These are phyloP conservation scores for Lordiphosa mommai DNA, from an alignment of 1,140 invertebrate genomes.

Conservation along the genomic window DNA sequence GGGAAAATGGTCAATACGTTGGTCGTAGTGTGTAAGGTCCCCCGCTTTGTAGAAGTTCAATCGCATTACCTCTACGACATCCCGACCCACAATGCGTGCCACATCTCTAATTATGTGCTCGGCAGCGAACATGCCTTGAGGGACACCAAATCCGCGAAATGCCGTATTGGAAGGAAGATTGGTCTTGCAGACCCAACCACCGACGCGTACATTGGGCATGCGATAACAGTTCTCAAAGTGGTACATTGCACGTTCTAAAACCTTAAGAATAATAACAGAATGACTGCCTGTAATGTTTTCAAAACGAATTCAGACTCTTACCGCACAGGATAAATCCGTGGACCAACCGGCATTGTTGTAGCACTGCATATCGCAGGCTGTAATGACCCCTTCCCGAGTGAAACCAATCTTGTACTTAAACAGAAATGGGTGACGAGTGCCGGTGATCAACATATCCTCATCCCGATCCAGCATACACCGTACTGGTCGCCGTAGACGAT, in stretches of 20 bases:
- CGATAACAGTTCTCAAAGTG: constrained; percentile 90
- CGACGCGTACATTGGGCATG: constrained; percentile 85
- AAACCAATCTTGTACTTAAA: constrained; percentile 93
- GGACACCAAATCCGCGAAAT: constrained; percentile 94
- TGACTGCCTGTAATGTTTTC: no score
- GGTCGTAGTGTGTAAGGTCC: constrained; percentile 89
- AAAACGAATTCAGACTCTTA: constrained; percentile 82
- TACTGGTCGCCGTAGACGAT: constrained; percentile 88
- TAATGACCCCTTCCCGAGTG: constrained; percentile 86
- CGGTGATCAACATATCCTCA: constrained; percentile 95
- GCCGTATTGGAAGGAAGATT: constrained; percentile 94
- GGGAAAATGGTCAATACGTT: constrained; percentile 88
- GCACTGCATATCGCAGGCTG: constrained; percentile 86
- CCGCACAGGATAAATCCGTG: constrained; percentile 89
- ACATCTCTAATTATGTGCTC: constrained; percentile 90
- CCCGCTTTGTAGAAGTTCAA: constrained; percentile 92
- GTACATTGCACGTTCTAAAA: constrained; percentile 88
- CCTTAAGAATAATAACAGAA: no score
- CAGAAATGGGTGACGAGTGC: constrained; percentile 93
- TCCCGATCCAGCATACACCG: constrained; percentile 94
- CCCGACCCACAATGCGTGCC: constrained; percentile 85
- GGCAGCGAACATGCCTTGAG: constrained; percentile 92
- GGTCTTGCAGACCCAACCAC: constrained; percentile 88
- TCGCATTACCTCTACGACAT: constrained; percentile 82
- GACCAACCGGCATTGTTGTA: constrained; percentile 93